Percentiles rank a stretch among this genome's conserved stretches.
phyloP scores from a whole-genome alignment of 2,113 vertebrate species.

The Chrysemys picta region DNA sequence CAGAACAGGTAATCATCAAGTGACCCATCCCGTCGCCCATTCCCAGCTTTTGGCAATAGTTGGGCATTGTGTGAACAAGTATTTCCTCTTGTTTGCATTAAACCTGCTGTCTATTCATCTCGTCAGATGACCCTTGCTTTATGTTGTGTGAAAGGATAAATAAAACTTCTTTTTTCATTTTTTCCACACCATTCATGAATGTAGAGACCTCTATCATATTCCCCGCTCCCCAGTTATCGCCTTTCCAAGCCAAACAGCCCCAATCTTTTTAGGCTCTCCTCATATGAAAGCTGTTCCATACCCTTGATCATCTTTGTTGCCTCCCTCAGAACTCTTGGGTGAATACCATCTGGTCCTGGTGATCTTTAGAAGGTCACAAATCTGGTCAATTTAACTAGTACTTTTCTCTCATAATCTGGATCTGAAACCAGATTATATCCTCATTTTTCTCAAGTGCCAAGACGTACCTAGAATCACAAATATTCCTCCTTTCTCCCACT shows the following conservation, averaged over 20 bases:
- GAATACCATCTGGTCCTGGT: background rate
- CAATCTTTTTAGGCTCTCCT: background rate
- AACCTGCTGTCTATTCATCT: background rate
- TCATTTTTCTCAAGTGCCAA: background rate
- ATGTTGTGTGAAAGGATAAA: background rate
- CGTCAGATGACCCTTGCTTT: background rate
- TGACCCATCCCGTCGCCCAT: too few relatives aligned
- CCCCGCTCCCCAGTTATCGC: background rate
- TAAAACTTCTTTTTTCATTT: background rate
- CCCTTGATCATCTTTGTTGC: background rate
- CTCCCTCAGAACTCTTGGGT: background rate
- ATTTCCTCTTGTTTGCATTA: background rate
- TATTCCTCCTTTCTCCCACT: background rate
- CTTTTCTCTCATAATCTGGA: background rate
- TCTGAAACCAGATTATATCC: background rate
- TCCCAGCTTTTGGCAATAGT: too few relatives aligned
- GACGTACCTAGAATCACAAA: background rate
- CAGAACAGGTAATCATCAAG: too few relatives aligned
- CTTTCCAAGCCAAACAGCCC: background rate
- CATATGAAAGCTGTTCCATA: background rate
- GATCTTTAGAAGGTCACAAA: constrained; percentile 2
- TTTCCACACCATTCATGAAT: background rate
- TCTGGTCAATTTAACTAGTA: background rate
- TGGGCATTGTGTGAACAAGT: background rate
- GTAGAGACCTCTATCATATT: background rate